These are phyloP conservation scores for Drymonia ruficornis DNA, from an alignment of 2,888 invertebrate species.

Conservation along the genomic window DNA sequence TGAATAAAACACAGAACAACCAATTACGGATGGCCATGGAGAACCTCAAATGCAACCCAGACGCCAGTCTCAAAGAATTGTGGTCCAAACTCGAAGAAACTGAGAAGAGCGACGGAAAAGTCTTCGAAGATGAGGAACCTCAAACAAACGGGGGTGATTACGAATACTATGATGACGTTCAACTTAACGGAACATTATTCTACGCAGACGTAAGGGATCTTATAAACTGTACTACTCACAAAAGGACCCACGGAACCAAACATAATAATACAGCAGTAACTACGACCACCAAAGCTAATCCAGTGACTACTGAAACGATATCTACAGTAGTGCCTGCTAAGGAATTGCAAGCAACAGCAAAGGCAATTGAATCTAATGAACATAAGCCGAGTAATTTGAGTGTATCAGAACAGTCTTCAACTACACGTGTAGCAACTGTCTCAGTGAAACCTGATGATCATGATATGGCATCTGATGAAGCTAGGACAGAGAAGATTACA, in stretches of 20 bases:
- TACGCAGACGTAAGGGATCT: slow-evolving; percentile 69
- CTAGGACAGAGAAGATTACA: slow-evolving; percentile 61
- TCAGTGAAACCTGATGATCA: slow-evolving; percentile 71
- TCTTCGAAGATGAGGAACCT: slow-evolving; percentile 47
- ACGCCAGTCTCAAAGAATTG: slow-evolving; percentile 52
- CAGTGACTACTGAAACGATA: slow-evolving; percentile 12
- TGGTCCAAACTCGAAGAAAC: slow-evolving; percentile 60
- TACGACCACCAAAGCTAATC: slow-evolving; percentile 32
- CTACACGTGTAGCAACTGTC: slow-evolving; percentile 70
- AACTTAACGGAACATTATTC: slow-evolving; percentile 73
- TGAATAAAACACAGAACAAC: slow-evolving; percentile 66
- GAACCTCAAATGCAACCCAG: slow-evolving; percentile 71
- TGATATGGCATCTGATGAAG: slow-evolving; percentile 77
- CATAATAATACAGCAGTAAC: slow-evolving; percentile 9
- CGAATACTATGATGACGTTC: slow-evolving; percentile 75
- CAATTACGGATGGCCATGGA: slow-evolving; percentile 60
- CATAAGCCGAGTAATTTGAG: slow-evolving; percentile 25
- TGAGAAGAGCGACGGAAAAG: slow-evolving; percentile 48
- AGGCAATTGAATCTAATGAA: slow-evolving; percentile 20
- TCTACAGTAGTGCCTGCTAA: slow-evolving; percentile 12
- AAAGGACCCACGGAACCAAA: neutral
- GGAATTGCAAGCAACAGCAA: slow-evolving; percentile 9
- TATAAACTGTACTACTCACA: slow-evolving; percentile 56
- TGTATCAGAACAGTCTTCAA: slow-evolving; percentile 54
- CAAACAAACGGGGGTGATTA: slow-evolving; percentile 55